Evolutionary conservation across 2,113 vertebrate species (phyloP).

Genomic region (Calidris pugnax): DNA sequence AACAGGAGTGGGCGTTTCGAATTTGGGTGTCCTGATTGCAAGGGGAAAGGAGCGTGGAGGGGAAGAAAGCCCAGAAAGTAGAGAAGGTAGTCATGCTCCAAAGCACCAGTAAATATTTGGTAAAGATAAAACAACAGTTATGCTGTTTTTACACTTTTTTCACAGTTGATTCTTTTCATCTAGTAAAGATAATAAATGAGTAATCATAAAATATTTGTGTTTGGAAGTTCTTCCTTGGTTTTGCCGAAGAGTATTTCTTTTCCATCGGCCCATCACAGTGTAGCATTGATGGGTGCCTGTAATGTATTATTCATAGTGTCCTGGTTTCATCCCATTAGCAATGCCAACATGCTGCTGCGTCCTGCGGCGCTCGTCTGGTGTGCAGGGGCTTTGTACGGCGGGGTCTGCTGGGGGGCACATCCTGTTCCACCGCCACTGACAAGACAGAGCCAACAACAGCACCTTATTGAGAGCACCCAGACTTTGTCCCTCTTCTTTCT

Average conservation of each 20-base stretch:
- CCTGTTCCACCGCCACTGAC: conserved; percentile 6
- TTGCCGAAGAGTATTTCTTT: conserved; percentile 71
- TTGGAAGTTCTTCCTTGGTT: conserved; percentile 62
- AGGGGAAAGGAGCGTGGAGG: neutral
- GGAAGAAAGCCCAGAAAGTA: neutral
- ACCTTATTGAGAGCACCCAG: conserved; percentile 26
- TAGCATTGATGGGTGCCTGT: conserved; percentile 65
- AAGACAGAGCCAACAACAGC: neutral
- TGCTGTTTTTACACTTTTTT: conserved; percentile 33
- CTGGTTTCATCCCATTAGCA: conserved; percentile 75
- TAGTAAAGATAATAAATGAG: conserved; percentile 47
- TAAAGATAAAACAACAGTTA: conserved; percentile 35
- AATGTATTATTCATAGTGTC: conserved; percentile 78
- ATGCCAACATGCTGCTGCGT: conserved; percentile 43
- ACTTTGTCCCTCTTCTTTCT: neutral
- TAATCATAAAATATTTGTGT: conserved; percentile 55
- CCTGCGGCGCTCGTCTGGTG: conserved; percentile 53
- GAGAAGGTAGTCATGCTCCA: conserved; percentile 31
- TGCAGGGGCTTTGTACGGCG: conserved; percentile 3
- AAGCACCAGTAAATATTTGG: conserved; percentile 43
- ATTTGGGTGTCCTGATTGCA: neutral
- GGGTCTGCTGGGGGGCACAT: neutral
- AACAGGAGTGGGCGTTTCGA: neutral
- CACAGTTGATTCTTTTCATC: conserved; percentile 1
- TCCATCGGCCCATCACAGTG: conserved; percentile 60